Conservation (phyloP, 2,113 vertebrate species). For the Aptenodytes forsteri region DNA sequence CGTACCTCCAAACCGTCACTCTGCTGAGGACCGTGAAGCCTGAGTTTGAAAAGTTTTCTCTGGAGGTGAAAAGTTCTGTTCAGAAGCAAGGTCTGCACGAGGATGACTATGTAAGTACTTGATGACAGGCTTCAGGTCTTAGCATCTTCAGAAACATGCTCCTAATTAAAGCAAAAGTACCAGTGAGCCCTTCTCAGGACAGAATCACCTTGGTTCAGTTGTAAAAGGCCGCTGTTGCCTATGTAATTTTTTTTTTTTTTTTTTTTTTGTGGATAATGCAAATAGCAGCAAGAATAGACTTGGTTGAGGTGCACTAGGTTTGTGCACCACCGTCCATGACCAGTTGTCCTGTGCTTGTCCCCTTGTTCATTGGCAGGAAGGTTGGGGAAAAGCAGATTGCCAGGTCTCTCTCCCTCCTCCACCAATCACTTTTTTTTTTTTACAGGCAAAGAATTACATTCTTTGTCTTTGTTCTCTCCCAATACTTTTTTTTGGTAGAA, state of each 20-base stretch:
- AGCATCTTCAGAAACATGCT: slow-evolving; percentile 28
- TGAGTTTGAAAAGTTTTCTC: slow-evolving; percentile 94
- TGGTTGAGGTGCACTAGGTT: neutral
- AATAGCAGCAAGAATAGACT: neutral
- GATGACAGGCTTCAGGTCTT: neutral
- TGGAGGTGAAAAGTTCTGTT: slow-evolving; percentile 89
- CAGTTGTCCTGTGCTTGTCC: neutral
- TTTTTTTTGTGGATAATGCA: neutral
- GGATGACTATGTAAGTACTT: slow-evolving; percentile 89
- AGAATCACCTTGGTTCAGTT: neutral
- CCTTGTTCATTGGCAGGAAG: neutral
- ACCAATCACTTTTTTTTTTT: neutral
- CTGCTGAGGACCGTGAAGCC: slow-evolving; percentile 92
- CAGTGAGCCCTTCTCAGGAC: neutral
- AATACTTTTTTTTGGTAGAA: neutral
- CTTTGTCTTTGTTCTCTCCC: neutral
- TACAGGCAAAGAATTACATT: neutral
- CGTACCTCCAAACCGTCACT: slow-evolving; percentile 90
- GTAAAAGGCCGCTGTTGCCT: neutral
- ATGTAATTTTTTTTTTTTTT: neutral
- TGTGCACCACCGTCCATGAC: neutral
- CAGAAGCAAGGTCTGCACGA: slow-evolving; percentile 82
- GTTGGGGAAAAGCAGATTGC: neutral
- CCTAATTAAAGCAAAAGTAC: slow-evolving; percentile 49
- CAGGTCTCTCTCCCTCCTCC: neutral